Conservation (phyloP, 2,113 vertebrate species). For the Tricholaema leucomelas region DNA sequence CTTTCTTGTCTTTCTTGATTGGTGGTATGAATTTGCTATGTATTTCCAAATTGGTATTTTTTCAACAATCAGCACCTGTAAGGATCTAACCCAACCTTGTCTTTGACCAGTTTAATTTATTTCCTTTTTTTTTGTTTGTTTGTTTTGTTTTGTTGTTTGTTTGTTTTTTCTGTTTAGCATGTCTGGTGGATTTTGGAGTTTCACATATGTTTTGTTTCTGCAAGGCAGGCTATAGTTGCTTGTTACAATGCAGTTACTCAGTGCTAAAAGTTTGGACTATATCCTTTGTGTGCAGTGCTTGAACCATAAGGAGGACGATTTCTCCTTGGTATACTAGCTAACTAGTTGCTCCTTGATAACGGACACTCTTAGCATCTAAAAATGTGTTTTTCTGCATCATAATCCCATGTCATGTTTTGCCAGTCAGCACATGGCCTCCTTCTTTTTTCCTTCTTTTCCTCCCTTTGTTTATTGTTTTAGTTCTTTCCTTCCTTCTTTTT, state of each 20-base stretch:
- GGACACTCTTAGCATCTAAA: background rate
- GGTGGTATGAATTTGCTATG: background rate
- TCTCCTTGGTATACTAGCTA: background rate
- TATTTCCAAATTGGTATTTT: background rate
- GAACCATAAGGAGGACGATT: background rate
- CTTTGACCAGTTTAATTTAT: background rate
- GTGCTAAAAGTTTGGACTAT: background rate
- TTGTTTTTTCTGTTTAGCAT: background rate
- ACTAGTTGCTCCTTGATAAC: background rate
- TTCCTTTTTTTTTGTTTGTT: background rate
- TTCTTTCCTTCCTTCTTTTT: background rate
- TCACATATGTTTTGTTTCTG: background rate
- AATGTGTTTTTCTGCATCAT: background rate
- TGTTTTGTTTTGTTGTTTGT: background rate
- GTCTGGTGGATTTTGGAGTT: background rate
- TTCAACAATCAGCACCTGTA: background rate
- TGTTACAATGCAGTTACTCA: background rate
- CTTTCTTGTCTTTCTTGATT: background rate
- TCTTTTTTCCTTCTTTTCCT: background rate
- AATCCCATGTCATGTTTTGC: background rate
- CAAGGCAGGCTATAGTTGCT: background rate
- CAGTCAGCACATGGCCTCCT: background rate
- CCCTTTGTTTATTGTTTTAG: background rate
- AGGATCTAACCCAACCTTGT: background rate
- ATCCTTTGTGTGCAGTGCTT: background rate